A percentile compares a stretch with the other conserved stretches of the same genome.
Evolutionary conservation across 2,888 invertebrate genomes (phyloP).

Genomic region (Diplolepis rosae): DNA sequence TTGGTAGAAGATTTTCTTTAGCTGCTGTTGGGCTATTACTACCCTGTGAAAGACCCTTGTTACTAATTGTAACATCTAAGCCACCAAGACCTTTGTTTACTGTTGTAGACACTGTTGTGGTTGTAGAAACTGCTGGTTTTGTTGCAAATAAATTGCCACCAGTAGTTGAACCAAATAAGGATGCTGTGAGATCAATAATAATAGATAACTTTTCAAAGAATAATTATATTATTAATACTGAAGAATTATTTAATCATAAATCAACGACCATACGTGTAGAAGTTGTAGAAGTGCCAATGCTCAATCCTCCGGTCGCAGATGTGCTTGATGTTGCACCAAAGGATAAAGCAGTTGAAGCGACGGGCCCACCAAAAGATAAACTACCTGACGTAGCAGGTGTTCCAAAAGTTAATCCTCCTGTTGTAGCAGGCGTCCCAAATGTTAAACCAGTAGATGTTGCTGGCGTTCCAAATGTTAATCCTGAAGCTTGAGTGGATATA

Average conservation of each 20-base stretch:
- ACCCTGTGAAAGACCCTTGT: conserved; percentile 71
- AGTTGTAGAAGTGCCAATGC: conserved; percentile 58
- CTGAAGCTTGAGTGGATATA: conserved; percentile 53
- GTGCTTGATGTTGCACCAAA: conserved; percentile 48
- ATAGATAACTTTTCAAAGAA: neutral
- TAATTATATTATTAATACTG: conserved; percentile 6
- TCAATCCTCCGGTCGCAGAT: conserved; percentile 55
- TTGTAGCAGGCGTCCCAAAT: conserved; percentile 62
- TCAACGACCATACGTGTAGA: conserved; percentile 49
- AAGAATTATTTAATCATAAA: conserved; percentile 26
- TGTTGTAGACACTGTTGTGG: conserved; percentile 59
- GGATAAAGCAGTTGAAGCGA: conserved; percentile 48
- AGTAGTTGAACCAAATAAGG: conserved; percentile 60
- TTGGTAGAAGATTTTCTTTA: conserved; percentile 82
- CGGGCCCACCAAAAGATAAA: conserved; percentile 67
- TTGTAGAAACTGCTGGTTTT: conserved; percentile 54
- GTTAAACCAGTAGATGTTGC: conserved; percentile 49
- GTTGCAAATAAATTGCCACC: conserved; percentile 61
- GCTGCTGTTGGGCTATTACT: conserved; percentile 75
- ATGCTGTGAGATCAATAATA: conserved; percentile 49
- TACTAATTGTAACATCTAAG: conserved; percentile 75
- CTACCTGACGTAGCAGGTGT: conserved; percentile 58
- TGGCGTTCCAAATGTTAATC: conserved; percentile 67
- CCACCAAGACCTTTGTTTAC: conserved; percentile 82
- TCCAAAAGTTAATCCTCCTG: conserved; percentile 61